Percentiles rank a stretch among this genome's conserved stretches.
phyloP scores from a whole-genome alignment of 1,140 invertebrate genomes.

The Mactra quadrangularis region DNA sequence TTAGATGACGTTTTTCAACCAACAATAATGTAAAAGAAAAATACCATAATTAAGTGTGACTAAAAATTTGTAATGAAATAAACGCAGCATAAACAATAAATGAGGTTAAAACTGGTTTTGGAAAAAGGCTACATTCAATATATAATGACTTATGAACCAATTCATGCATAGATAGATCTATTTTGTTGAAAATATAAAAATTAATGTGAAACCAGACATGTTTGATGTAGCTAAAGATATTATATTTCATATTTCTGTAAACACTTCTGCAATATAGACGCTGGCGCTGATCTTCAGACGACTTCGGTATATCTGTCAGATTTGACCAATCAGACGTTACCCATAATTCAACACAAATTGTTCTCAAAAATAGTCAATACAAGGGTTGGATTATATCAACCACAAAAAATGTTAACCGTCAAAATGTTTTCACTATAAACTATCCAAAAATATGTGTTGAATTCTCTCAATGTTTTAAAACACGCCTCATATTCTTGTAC shows the following conservation, averaged over 20 bases:
- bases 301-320: neutral
- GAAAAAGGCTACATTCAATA: conserved; percentile 54
- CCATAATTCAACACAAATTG: too few species aligned
- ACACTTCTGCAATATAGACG: conserved; percentile 54
- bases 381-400: too few species aligned
- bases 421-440: too few species aligned
- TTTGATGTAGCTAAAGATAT: too few species aligned
- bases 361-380: too few species aligned
- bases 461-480: neutral
- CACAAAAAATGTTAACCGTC: too few species aligned
- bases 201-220: too few species aligned
- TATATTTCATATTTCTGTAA: conserved; percentile 21
- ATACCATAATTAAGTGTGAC: too few species aligned
- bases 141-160: conserved; percentile 52
- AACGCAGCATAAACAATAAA: conserved; percentile 10
- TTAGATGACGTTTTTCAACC: too few species aligned
- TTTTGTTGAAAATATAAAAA: conserved; percentile 16
- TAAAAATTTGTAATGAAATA: too few species aligned
- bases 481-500: neutral
- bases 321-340: too few species aligned
- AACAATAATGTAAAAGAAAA: too few species aligned
- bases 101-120: conserved; percentile 58
- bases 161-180: conserved; percentile 59
- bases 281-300: neutral
- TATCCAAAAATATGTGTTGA: neutral